These are phyloP conservation scores for Atherix ibis DNA, from an alignment of 2,888 invertebrate genomes.

Conservation along the genomic window DNA sequence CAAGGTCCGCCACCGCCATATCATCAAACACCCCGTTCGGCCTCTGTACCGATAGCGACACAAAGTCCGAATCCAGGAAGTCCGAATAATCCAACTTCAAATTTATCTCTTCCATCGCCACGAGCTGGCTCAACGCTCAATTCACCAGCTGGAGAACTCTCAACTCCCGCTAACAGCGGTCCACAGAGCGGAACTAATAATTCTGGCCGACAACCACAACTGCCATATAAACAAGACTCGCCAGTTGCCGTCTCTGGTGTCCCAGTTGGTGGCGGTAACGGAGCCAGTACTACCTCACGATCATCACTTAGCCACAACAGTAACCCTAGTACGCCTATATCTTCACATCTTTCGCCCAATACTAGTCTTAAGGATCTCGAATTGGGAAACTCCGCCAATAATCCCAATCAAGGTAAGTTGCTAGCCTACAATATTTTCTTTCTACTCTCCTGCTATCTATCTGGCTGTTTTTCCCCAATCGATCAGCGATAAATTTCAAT, in stretches of 20 bases:
- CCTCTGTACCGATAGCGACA: conserved; percentile 56
- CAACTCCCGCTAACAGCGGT: conserved; percentile 5
- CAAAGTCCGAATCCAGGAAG: conserved; percentile 59
- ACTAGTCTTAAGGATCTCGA: conserved; percentile 31
- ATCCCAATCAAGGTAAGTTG: conserved; percentile 13
- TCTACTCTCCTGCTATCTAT: not conserved
- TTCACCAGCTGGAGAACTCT: conserved; percentile 37
- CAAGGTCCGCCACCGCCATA: conserved; percentile 68
- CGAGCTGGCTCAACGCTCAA: conserved; percentile 47
- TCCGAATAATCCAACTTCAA: conserved; percentile 53
- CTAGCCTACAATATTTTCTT: not conserved
- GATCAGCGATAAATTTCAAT: too few relatives aligned
- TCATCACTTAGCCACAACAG: conserved; percentile 40
- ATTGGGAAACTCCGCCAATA: conserved; percentile 8
- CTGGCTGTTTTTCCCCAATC: too few relatives aligned
- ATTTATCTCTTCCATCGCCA: conserved; percentile 58
- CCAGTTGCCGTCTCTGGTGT: conserved; percentile 26
- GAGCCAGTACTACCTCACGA: conserved; percentile 12
- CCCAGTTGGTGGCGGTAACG: conserved; percentile 13
- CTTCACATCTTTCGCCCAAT: conserved; percentile 44
- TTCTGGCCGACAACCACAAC: conserved; percentile 14
- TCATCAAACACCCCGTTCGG: conserved; percentile 56
- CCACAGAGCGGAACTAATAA: conserved; percentile 9
- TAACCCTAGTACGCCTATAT: conserved; percentile 56
- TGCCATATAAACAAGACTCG: conserved; percentile 43